phyloP scores from a whole-genome alignment of 2,113 vertebrate species.

The Lamprotornis superbus region DNA sequence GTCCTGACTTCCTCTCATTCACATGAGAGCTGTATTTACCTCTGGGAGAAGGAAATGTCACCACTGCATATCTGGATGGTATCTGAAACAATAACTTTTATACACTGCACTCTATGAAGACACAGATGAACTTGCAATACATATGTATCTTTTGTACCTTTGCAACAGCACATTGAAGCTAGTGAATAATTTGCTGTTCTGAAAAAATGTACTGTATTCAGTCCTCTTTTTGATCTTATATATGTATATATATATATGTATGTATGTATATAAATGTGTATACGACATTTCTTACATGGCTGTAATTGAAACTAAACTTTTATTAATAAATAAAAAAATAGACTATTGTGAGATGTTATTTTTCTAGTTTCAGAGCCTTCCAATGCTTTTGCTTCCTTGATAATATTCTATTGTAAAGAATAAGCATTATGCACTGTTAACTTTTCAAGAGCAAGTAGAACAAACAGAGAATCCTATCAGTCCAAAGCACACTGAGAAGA shows the following conservation, averaged over 20 bases:
- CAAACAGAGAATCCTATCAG: background rate
- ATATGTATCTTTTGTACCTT: background rate
- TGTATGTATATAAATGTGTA: too few relatives aligned
- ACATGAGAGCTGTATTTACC: background rate
- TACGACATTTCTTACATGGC: background rate
- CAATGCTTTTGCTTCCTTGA: background rate
- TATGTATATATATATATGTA: too few relatives aligned
- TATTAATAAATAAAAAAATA: background rate
- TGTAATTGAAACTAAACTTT: background rate
- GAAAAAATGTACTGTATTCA: background rate
- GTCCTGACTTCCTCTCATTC: background rate
- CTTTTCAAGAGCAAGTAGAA: background rate
- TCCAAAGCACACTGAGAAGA: background rate
- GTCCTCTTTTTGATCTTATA: background rate
- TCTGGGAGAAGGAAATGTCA: background rate
- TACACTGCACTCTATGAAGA: background rate
- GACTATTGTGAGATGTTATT: background rate
- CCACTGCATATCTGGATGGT: background rate
- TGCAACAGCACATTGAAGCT: background rate
- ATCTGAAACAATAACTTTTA: background rate
- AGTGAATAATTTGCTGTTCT: background rate
- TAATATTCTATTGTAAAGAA: background rate
- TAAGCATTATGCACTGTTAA: background rate
- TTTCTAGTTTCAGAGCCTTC: background rate
- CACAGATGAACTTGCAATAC: background rate